A percentile compares a stretch with the other conserved stretches of the same genome.
These are phyloP conservation scores for Microtus richardsoni DNA, from an alignment of 2,113 vertebrate genomes.

Conservation along the genomic window DNA sequence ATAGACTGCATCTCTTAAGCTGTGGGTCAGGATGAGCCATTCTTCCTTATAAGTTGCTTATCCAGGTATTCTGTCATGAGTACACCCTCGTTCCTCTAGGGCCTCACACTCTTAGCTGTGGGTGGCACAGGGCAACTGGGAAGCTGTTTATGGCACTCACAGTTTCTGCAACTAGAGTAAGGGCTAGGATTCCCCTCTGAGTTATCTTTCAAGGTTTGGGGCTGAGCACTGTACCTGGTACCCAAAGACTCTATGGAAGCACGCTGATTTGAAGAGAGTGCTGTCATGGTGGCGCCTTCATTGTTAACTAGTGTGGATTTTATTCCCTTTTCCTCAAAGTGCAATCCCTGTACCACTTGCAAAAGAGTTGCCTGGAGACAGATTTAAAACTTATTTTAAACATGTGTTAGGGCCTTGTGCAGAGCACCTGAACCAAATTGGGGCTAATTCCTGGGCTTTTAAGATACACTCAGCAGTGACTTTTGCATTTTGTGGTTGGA, in stretches of 20 bases:
- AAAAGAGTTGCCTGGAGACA: not conserved
- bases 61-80: not conserved
- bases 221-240: not conserved
- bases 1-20: not conserved
- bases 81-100: not conserved
- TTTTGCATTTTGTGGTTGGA: slow-evolving; percentile 44
- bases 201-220: not conserved
- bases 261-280: not conserved
- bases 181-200: not conserved
- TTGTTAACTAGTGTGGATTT: slow-evolving; percentile 39
- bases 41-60: not conserved
- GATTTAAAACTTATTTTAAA: slow-evolving; percentile 48
- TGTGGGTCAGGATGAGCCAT: not conserved
- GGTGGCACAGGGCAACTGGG: no score
- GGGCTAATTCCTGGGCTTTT: slow-evolving; percentile 23
- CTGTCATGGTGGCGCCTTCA: not conserved
- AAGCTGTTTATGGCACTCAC: not conserved
- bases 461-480: not conserved
- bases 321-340: not conserved
- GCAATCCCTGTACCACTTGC: slow-evolving; percentile 2
- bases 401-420: not conserved
- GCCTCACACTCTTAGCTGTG: not conserved
- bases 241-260: not conserved
- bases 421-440: not conserved
- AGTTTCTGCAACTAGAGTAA: not conserved